Evolutionary conservation across 2,797 vertebrate species (phyloP).

Genomic region (Pseudochromis fuscus): DNA sequence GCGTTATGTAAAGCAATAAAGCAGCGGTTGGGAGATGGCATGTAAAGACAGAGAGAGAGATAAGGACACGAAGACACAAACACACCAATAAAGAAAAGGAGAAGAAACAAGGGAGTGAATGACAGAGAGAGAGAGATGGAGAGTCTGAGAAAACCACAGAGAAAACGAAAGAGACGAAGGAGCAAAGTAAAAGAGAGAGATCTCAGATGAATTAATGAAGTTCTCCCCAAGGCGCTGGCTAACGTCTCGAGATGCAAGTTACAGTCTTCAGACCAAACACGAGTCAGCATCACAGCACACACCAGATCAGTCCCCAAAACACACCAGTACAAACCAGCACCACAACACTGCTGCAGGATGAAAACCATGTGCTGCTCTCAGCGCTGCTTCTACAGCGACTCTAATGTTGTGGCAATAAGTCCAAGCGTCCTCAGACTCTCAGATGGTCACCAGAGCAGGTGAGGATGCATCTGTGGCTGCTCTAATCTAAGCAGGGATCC

Average conservation of each 20-base stretch:
- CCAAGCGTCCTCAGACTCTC: neutral
- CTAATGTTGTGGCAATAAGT: neutral
- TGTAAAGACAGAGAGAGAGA: slow-evolving; percentile 7
- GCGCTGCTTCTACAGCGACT: too few species aligned
- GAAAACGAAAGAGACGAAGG: neutral
- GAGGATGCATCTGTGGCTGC: too few species aligned
- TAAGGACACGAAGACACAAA: slow-evolving; percentile 11
- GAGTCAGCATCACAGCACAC: slow-evolving; percentile 30
- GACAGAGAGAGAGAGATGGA: slow-evolving; percentile 1
- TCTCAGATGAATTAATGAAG: slow-evolving; percentile 49
- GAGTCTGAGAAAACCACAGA: slow-evolving; percentile 14
- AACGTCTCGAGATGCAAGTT: slow-evolving; percentile 42
- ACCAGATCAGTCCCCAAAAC: too few species aligned
- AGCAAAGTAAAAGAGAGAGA: slow-evolving; percentile 8
- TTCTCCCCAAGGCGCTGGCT: slow-evolving; percentile 24
- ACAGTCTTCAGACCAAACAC: slow-evolving; percentile 46
- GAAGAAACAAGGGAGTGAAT: neutral
- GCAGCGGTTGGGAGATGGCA: slow-evolving; percentile 15
- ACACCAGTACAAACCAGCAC: neutral
- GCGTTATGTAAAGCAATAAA: slow-evolving; percentile 75
- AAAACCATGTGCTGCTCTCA: neutral
- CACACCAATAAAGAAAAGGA: neutral
- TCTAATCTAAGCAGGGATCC: too few species aligned
- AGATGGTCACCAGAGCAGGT: too few species aligned
- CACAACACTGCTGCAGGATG: neutral